These are phyloP conservation scores for Baryphthengus martii DNA, from an alignment of 2,113 vertebrate species.

Conservation along the genomic window DNA sequence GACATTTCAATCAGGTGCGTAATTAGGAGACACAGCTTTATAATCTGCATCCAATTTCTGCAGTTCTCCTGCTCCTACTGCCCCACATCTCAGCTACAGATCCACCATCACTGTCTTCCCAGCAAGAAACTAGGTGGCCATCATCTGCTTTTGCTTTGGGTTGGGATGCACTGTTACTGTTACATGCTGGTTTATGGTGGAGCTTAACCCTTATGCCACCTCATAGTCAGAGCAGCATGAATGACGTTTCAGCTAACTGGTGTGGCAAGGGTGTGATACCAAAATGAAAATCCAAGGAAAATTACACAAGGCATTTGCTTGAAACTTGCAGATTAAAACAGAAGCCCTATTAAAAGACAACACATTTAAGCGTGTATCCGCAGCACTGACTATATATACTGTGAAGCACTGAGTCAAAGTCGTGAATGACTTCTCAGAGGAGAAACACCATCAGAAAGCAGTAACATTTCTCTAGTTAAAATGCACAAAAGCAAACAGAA, in stretches of 20 bases:
- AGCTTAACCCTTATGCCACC: background rate
- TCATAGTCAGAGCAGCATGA: background rate
- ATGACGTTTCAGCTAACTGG: background rate
- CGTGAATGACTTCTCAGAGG: background rate
- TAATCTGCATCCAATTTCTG: background rate
- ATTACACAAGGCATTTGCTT: background rate
- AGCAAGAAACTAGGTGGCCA: background rate
- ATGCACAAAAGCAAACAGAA: background rate
- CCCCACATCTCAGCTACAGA: background rate
- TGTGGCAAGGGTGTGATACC: background rate
- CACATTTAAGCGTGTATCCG: background rate
- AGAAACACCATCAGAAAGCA: background rate
- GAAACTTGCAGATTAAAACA: background rate
- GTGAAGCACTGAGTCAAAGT: background rate
- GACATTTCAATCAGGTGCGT: background rate
- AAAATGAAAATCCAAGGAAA: background rate
- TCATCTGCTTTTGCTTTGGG: background rate
- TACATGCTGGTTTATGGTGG: background rate
- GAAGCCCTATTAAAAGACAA: background rate
- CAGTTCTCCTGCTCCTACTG: background rate
- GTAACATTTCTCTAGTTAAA: background rate
- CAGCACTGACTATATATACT: background rate
- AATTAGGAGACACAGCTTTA: background rate
- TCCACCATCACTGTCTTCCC: background rate
- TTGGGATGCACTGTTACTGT: background rate